Evolutionary conservation across 2,113 vertebrate genomes (phyloP), one percentile per base, ranked within the genome.

Genomic region (Euleptes europaea): DNA sequence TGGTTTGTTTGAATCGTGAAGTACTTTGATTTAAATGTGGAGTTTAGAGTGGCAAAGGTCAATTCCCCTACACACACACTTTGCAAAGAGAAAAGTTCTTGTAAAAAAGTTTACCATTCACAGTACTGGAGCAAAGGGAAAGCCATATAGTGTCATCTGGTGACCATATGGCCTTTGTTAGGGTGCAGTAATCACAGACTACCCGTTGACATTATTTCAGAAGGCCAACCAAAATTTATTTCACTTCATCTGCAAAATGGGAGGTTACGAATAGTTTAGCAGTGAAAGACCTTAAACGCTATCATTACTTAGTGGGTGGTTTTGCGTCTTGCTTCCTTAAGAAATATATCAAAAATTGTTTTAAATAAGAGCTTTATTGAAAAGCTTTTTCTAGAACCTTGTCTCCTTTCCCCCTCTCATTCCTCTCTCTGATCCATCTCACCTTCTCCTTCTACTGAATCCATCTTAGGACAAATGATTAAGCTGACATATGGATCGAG

Each of bases 151-250:
- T 72, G 86, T 93, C 87, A 86, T 84, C 90, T 82, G 80, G 83
- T 3, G n/a, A 72, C 74, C 90, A 89, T 85, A 84, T 86, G 91
- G 38, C 77, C 85, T 66, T 79, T 38, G 82, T 94, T 92, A 85
- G 71, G 23, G 76, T 89, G 33, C 73, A 74, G 57, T 23, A 90
- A 57, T 90, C 76, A 49, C 35, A 13, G 1, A 85, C 44, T 86
- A 85, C 11, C 44, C 60, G 44, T 88, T 92, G 81, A 76, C 90
- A 88, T 11, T 89, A 23, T 40, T 91, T 87, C 85, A 51, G 67
- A 49, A 83, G 9, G 33, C 80, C 71, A 0, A 33, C 33, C 73
- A 86, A 54, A 88, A 80, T 79, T 85, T 33, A 73, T 72, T 79
- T 47, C 42, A 79, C 72, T 77, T 92, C 5, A 70, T 17, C 63